phyloP scores from a whole-genome alignment of 2,888 invertebrate genomes.

The Heteromyza rotundicornis region DNA sequence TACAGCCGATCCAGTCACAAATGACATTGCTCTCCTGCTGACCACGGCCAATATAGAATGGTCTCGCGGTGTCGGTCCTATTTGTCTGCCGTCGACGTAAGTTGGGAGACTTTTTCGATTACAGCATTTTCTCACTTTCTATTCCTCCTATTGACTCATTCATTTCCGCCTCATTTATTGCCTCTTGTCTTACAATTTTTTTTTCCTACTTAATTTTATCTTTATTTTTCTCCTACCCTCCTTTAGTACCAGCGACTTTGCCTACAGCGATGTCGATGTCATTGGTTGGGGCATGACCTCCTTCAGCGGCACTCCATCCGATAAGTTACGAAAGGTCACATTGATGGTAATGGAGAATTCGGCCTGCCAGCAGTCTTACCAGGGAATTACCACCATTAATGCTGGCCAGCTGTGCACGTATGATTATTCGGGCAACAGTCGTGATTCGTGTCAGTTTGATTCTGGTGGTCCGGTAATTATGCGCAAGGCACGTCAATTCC shows the following conservation, averaged over 20 bases:
- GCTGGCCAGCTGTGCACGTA: conserved; percentile 46
- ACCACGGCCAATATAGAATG: conserved; percentile 62
- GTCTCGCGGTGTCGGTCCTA: conserved; percentile 66
- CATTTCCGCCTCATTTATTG: not conserved
- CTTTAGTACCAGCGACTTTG: conserved; percentile 38
- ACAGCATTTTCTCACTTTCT: not conserved
- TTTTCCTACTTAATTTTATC: not conserved
- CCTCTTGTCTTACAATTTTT: not conserved
- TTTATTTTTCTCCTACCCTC: not conserved
- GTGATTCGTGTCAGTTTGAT: conserved; percentile 65
- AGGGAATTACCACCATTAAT: conserved; percentile 27
- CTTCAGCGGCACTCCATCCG: conserved; percentile 63
- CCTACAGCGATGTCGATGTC: conserved; percentile 38
- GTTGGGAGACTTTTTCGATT: conserved; percentile 25
- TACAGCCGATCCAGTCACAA: conserved; percentile 32
- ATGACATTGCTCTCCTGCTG: conserved; percentile 66
- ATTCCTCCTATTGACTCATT: not conserved
- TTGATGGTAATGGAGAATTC: conserved; percentile 50
- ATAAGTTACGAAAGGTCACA: conserved; percentile 62
- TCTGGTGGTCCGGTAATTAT: conserved; percentile 66
- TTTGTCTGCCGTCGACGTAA: conserved; percentile 66
- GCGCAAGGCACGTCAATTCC: conserved; percentile 59
- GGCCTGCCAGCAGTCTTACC: conserved; percentile 38
- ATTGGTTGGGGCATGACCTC: conserved; percentile 65
- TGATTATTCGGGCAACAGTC: conserved; percentile 37